Conservation (phyloP, 2,113 vertebrate species). For the Notothenia rossii region DNA sequence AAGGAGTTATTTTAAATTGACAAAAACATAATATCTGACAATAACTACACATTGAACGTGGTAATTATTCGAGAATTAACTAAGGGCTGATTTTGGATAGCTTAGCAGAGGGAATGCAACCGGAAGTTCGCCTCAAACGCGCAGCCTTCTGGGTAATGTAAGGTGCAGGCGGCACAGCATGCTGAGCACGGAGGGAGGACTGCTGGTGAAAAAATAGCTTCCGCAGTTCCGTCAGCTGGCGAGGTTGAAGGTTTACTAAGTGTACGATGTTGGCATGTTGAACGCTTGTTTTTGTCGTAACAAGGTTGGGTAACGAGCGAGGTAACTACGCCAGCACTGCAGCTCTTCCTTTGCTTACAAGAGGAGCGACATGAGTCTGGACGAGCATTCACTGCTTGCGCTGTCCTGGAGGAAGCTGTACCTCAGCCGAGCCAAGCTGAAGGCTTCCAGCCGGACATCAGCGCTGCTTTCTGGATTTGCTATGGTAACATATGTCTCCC, state of each 20-base stretch:
- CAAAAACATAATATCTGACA: background rate
- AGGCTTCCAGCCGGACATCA: constrained; percentile 96
- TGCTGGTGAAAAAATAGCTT: constrained; percentile 42
- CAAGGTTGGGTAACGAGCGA: constrained; percentile 9
- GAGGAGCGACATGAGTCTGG: constrained; percentile 76
- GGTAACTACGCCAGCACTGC: constrained; percentile 1
- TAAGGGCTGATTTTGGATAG: background rate
- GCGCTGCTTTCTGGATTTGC: constrained; percentile 97
- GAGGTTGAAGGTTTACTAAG: constrained; percentile 22
- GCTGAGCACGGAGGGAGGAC: constrained; percentile 75
- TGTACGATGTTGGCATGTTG: constrained; percentile 46
- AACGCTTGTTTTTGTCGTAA: constrained; percentile 11
- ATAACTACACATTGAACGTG: no score
- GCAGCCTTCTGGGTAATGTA: constrained; percentile 80
- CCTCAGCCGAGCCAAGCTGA: constrained; percentile 96
- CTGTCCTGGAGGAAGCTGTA: constrained; percentile 98
- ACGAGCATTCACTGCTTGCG: constrained; percentile 96
- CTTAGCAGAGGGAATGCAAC: background rate
- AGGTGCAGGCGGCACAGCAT: constrained; percentile 54
- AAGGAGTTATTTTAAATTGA: rapidly evolving
- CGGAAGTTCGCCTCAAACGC: constrained; percentile 68
- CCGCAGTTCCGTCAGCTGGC: constrained; percentile 41
- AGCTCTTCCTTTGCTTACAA: background rate
- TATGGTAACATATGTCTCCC: constrained; percentile 85
- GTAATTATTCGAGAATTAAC: background rate